Evolutionary conservation across 2,888 invertebrate genomes (phyloP).

Genomic region (Athripsodes cinereus): DNA sequence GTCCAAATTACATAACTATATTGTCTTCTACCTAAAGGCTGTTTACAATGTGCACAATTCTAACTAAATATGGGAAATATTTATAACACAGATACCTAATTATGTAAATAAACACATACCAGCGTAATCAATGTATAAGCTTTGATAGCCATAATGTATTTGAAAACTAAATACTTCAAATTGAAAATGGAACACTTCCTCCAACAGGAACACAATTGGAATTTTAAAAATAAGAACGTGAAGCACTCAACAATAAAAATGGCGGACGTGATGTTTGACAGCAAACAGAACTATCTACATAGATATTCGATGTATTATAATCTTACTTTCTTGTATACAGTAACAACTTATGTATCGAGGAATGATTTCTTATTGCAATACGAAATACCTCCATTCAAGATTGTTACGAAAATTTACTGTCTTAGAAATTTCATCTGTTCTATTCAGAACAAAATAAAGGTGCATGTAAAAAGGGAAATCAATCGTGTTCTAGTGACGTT

Average conservation of each 20-base stretch:
- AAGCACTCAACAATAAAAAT: slow-evolving; percentile 4
- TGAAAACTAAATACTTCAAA: background rate
- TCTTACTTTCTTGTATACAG: background rate
- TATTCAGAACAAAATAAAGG: background rate
- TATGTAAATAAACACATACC: background rate
- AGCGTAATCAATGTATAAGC: background rate
- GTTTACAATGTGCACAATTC: too few species aligned
- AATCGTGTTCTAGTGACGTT: background rate
- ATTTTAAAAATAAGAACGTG: too few species aligned
- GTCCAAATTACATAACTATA: too few species aligned
- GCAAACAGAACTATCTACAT: background rate
- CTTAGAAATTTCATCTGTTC: background rate
- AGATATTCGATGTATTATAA: too few species aligned
- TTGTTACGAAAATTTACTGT: background rate
- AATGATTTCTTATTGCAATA: background rate
- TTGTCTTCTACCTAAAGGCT: too few species aligned
- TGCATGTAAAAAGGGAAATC: background rate
- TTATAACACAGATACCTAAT: too few species aligned
- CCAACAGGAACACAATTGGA: background rate
- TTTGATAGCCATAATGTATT: background rate
- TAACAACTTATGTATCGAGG: background rate
- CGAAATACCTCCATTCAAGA: background rate
- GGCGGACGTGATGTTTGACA: slow-evolving; percentile 15
- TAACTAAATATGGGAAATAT: too few species aligned
- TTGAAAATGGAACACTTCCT: background rate